Conservation (phyloP, 2,113 vertebrate species). For the Columba janthina region DNA sequence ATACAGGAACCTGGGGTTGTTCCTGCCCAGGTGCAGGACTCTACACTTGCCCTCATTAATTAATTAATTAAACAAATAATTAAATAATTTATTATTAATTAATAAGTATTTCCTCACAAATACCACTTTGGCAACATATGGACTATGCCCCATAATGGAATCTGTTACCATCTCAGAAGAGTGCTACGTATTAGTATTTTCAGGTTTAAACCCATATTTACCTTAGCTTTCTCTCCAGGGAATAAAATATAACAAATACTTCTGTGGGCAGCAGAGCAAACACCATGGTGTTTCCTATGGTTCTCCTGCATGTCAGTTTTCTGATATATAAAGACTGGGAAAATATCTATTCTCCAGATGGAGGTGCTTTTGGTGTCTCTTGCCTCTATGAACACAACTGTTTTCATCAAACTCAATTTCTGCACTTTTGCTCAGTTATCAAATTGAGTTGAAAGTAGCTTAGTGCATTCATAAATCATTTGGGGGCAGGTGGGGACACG, state of each 20-base stretch:
- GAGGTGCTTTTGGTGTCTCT: neutral
- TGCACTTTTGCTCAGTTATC: neutral
- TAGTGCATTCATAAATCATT: neutral
- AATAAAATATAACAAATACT: neutral
- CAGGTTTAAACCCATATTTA: neutral
- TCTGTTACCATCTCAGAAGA: neutral
- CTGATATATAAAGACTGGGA: neutral
- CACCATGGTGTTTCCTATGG: rapidly evolving
- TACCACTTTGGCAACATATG: neutral
- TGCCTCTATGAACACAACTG: neutral
- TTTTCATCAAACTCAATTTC: neutral
- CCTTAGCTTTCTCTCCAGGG: neutral
- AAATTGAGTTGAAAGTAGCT: neutral
- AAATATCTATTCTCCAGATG: neutral
- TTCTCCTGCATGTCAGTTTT: neutral
- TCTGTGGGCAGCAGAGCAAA: neutral
- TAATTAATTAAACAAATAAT: too few species aligned
- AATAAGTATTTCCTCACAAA: neutral
- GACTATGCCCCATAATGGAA: neutral
- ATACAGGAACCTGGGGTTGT: too few species aligned
- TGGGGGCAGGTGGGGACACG: neutral
- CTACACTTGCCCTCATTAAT: too few species aligned
- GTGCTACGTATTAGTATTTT: neutral
- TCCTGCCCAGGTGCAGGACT: too few species aligned
- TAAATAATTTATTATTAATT: neutral